Base-by-base conservation (phyloP, 2,113 vertebrate genomes). In the Malurus alboscapulatus region DNA sequence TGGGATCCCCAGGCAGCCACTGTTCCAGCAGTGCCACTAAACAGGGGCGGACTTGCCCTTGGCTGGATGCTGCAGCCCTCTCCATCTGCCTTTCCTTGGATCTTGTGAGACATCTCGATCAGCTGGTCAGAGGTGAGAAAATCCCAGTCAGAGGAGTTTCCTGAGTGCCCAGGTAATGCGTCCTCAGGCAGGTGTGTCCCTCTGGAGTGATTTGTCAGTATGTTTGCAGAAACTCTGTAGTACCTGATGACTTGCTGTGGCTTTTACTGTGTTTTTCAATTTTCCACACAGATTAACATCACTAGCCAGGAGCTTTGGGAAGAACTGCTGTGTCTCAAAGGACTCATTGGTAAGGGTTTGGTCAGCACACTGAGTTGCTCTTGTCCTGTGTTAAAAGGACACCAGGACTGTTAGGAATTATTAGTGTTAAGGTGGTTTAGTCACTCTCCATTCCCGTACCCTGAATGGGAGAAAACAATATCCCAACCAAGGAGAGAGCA, bases 251-350 rank as follows among this genome's bases (percentile, higher is more conserved):
- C 17, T 79, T 16, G 34, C 17, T 89, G 50, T 45, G 83, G 77
- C 38, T 79, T 67, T 65, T 78, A 48, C 45, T 36, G 18, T 77
- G 53, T 42, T 73, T 86, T 81, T 26, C 12, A 34, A 63, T 97
- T 88, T 97, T 87, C 69, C 68, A 54, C 84, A 54, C 94, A 99
- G 99, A 95, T 97, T 21, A 97, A 97, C 74, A 91, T 99, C 94
- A 98, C 88, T 77, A 99, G 97, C 96, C 98, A 99, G 88, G 98
- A 99, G 68, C 99, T 98, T 66, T 99, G 99, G 99, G 98, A 98
- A 63, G 98, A 99, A 85, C 96, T 98, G 97, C 97, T 99, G 63
- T 94, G 96, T 48, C 98, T 97, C 50, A 98, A 97, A 97, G 99
- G 99, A 92, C 97, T 99, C 91, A 98, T 97, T 88, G 99, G 99